Conservation (phyloP, 2,888 invertebrate species). For the Aphelenchoides bicaudatus region DNA sequence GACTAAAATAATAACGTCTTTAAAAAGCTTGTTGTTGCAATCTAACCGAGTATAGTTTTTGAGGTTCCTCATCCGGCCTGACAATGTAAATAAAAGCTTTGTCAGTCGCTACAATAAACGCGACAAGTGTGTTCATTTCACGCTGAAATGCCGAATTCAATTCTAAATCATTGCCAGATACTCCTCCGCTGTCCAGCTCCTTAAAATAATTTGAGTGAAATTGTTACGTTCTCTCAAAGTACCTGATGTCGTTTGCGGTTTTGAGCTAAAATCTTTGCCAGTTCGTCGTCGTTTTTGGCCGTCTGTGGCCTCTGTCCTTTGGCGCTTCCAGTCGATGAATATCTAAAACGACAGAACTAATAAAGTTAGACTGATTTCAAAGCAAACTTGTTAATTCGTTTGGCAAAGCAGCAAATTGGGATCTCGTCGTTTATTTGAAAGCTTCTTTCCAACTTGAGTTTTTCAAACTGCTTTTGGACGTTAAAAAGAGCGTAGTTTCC, state of each 20-base stretch:
- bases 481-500: conserved; percentile 11
- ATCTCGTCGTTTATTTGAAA: conserved; percentile 10
- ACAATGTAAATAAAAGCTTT: conserved; percentile 16
- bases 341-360: neutral
- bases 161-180: neutral
- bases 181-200: conserved; percentile 9
- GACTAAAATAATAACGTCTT: conserved; percentile 23
- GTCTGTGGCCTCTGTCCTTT: conserved; percentile 7
- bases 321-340: neutral
- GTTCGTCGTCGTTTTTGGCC: conserved; percentile 10
- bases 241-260: neutral
- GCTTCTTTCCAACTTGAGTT: conserved; percentile 1
- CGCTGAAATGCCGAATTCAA: conserved; percentile 3
- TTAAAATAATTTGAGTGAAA: neutral
- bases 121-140: neutral
- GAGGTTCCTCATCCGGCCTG: conserved; percentile 13
- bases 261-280: conserved; percentile 11
- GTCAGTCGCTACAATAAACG: conserved; percentile 14
- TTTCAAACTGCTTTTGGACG: conserved; percentile 10
- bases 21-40: conserved; percentile 70
- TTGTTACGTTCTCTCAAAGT: conserved; percentile 3
- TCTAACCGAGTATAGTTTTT: conserved; percentile 47
- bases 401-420: neutral
- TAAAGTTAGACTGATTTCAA: neutral
- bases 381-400: neutral